A percentile compares a stretch with the other conserved stretches of the same genome.
Evolutionary conservation across 2,888 invertebrate genomes (phyloP).

Genomic region (Sycophila texana): DNA sequence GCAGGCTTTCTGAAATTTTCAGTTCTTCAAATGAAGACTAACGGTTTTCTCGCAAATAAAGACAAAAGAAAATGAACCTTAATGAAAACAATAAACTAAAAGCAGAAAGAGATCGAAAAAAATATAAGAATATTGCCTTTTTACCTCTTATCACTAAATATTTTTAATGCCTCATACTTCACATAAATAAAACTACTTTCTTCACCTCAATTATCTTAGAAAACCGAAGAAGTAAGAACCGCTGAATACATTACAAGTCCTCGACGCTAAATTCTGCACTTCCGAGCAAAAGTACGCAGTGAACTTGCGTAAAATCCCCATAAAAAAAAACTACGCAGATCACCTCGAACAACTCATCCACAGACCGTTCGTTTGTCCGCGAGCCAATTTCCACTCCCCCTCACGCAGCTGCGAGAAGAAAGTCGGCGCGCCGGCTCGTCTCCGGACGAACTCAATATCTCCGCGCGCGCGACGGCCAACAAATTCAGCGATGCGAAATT

Average conservation of each 20-base stretch:
- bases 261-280: no score
- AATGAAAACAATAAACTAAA: constrained; percentile 8
- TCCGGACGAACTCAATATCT: constrained; percentile 17
- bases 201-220: no score
- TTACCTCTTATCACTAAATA: no score
- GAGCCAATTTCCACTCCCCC: background rate
- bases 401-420: background rate
- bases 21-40: constrained; percentile 32
- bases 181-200: no score
- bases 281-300: no score
- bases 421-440: background rate
- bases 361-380: constrained; percentile 21
- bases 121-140: background rate
- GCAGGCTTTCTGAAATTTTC: constrained; percentile 32
- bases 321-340: background rate
- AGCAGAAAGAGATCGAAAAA: background rate
- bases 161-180: no score
- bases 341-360: background rate
- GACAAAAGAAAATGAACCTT: constrained; percentile 6
- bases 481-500: constrained; percentile 40
- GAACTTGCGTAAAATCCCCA: no score
- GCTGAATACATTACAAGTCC: no score
- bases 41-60: constrained; percentile 33
- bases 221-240: no score
- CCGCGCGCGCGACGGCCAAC: background rate